Evolutionary conservation across 2,797 vertebrate genomes (phyloP).

Genomic region (Euthynnus affinis): DNA sequence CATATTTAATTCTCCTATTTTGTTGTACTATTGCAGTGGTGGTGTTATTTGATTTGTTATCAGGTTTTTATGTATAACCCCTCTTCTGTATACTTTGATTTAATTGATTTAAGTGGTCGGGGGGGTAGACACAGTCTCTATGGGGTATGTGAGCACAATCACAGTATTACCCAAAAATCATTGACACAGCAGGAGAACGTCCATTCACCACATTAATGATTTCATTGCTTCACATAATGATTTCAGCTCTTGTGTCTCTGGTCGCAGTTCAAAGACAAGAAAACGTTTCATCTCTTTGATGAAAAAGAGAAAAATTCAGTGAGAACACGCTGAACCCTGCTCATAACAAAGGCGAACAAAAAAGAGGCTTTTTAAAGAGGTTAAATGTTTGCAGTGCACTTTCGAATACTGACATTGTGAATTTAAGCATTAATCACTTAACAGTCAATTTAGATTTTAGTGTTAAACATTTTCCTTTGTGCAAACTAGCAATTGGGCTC

Average conservation of each 20-base stretch:
- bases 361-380: background rate
- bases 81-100: too few relatives aligned
- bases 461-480: background rate
- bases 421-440: background rate
- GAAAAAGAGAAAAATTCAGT: background rate
- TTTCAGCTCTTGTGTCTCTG: slow-evolving; percentile 36
- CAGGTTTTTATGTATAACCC: too few relatives aligned
- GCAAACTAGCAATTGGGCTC: background rate
- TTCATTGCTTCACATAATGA: slow-evolving; percentile 42
- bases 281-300: slow-evolving; percentile 31
- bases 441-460: background rate
- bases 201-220: slow-evolving; percentile 53
- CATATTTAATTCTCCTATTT: too few relatives aligned
- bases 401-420: slow-evolving; percentile 13
- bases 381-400: slow-evolving; percentile 25
- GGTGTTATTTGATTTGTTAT: too few relatives aligned
- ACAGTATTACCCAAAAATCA: slow-evolving; percentile 53
- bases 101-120: too few relatives aligned
- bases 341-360: background rate
- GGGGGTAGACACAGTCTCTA: too few relatives aligned
- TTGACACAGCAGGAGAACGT: slow-evolving; percentile 59
- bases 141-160: background rate
- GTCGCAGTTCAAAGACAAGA: slow-evolving; percentile 36
- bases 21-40: too few relatives aligned
- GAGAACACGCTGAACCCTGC: background rate